Conservation (phyloP, 2,888 invertebrate genomes). For the Laspeyria flexula region DNA sequence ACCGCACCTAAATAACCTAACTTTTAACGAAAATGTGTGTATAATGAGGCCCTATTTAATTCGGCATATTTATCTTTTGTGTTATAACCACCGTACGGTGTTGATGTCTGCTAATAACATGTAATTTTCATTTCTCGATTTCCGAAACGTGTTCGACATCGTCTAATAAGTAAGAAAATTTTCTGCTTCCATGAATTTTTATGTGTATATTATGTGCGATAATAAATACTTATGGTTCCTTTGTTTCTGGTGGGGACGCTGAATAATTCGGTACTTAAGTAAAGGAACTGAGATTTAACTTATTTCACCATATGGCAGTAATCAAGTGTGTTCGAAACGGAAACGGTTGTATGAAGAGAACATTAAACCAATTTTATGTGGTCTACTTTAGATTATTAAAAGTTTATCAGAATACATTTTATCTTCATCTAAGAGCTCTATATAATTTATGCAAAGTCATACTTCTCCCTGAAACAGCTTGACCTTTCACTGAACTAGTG, state of each 20-base stretch:
- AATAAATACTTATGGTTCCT: slow-evolving; percentile 54
- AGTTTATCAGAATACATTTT: not conserved
- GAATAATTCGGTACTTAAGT: slow-evolving; percentile 41
- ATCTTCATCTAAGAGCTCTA: not conserved
- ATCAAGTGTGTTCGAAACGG: not conserved
- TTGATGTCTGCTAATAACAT: slow-evolving; percentile 83
- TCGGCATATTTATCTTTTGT: slow-evolving; percentile 83
- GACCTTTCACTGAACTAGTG: no score
- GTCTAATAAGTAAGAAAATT: slow-evolving; percentile 72
- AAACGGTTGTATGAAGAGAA: not conserved
- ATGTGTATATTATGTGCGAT: slow-evolving; percentile 59
- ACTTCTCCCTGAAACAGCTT: no score
- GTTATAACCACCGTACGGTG: slow-evolving; percentile 79
- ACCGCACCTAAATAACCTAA: slow-evolving; percentile 72
- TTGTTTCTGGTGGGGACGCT: slow-evolving; percentile 48
- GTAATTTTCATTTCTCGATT: slow-evolving; percentile 80
- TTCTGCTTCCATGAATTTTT: slow-evolving; percentile 74
- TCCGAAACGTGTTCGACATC: slow-evolving; percentile 77
- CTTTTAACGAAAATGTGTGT: slow-evolving; percentile 78
- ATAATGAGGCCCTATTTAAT: slow-evolving; percentile 82
- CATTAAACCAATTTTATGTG: not conserved
- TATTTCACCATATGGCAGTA: slow-evolving; percentile 14
- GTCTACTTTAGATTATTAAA: not conserved
- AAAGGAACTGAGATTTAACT: slow-evolving; percentile 16
- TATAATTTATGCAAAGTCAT: no score